Evolutionary conservation across 2,888 invertebrate species (phyloP), one percentile per base, ranked within the genome.

Genomic region (Arrhopalites spinosus): DNA sequence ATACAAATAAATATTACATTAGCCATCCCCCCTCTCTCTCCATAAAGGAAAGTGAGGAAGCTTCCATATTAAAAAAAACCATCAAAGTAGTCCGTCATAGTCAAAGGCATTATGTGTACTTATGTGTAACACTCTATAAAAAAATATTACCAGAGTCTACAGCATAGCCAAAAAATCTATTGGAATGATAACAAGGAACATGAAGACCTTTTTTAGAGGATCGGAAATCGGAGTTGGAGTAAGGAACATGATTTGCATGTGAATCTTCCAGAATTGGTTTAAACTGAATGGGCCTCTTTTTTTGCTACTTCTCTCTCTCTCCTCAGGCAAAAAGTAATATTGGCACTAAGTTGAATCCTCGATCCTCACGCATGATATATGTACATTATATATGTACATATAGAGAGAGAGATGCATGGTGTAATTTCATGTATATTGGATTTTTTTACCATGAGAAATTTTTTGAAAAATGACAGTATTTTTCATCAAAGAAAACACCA

Each of bases 221-320:
- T 25, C 20, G 66, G 45, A 66, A 66, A 66, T 45, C 20, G 36
- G 25, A 63, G 63, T 63, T 29, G 30, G 29, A 63, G 29, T 63
- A 11, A n/a, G 15, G 66, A 45, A 45, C 66, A 66, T 66, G 66
- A 66, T 36, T 25, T 43, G 66, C 66, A 66, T 66, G n/a, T 43
- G 45, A 66, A 66, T 66, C 20, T 20, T 20, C 17, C 23, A 45
- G 30, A 66, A 36, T 61, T 61, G 25, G 25, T 25, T 5, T 50
- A 13, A 17, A 17, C 17, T 50, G 15, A 50, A 17, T n/a, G n/a
- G n/a, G n/a, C n/a, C n/a, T n/a, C n/a, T n/a, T n/a, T n/a, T n/a
- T n/a, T n/a, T n/a, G n/a, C n/a, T n/a, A n/a, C n/a, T n/a, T n/a
- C n/a, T n/a, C n/a, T n/a, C n/a, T n/a, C n/a, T n/a, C n/a, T n/a